Percentiles rank a stretch among this genome's conserved stretches.
These are phyloP conservation scores for Ophioninae sp. DNA, from an alignment of 2,888 invertebrate genomes.

Conservation along the genomic window DNA sequence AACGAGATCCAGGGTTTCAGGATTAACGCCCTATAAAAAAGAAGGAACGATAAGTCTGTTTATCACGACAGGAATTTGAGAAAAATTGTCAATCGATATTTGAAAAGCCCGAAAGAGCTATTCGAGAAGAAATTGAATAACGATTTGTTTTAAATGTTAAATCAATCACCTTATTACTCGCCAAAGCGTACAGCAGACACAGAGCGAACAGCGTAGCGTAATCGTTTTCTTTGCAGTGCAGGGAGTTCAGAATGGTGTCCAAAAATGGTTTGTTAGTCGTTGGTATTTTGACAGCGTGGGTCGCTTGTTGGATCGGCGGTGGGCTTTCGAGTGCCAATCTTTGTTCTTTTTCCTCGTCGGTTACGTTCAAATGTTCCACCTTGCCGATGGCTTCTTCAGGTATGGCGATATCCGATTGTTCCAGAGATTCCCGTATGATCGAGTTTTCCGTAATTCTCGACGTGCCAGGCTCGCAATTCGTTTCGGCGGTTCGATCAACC, in stretches of 20 bases:
- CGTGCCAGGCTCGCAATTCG: slow-evolving; percentile 41
- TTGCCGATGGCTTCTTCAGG: slow-evolving; percentile 66
- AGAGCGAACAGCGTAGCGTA: slow-evolving; percentile 95
- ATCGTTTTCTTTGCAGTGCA: slow-evolving; percentile 96
- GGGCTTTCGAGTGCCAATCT: slow-evolving; percentile 78
- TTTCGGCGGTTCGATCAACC: slow-evolving; percentile 24
- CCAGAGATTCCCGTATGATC: slow-evolving; percentile 15
- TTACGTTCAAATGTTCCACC: slow-evolving; percentile 87
- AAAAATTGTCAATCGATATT: not conserved
- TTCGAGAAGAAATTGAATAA: not conserved
- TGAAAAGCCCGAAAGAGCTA: not conserved
- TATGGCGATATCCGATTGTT: slow-evolving; percentile 54
- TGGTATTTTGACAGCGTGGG: slow-evolving; percentile 74
- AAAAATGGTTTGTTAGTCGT: slow-evolving; percentile 90
- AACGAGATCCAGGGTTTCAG: slow-evolving; percentile 90
- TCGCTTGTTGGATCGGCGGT: slow-evolving; percentile 66
- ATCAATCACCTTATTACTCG: slow-evolving; percentile 92
- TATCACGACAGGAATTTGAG: not conserved
- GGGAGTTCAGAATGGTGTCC: slow-evolving; percentile 92
- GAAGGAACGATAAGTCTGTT: slow-evolving; percentile 45
- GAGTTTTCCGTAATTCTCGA: slow-evolving; percentile 20
- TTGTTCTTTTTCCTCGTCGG: slow-evolving; percentile 96
- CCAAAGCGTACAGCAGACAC: slow-evolving; percentile 95
- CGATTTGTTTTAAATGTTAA: slow-evolving; percentile 10
- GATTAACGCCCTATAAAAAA: slow-evolving; percentile 87